These are phyloP conservation scores for Heterotilapia buettikoferi DNA, from an alignment of 2,113 vertebrate genomes.

Conservation along the genomic window DNA sequence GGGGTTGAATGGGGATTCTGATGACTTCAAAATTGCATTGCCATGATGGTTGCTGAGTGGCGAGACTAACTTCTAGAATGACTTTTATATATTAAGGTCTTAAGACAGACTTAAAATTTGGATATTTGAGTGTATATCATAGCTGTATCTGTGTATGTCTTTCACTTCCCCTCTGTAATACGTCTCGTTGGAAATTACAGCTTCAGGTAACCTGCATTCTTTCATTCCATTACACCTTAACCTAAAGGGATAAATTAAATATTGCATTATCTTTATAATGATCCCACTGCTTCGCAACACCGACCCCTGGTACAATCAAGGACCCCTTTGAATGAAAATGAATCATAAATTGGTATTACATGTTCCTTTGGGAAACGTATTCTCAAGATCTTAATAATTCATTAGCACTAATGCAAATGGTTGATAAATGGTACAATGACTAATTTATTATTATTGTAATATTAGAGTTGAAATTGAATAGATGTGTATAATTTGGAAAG, in stretches of 20 bases:
- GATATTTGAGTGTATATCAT: background rate
- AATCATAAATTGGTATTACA: constrained; percentile 55
- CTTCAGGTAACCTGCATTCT: background rate
- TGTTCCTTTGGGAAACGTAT: constrained; percentile 58
- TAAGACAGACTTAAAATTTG: background rate
- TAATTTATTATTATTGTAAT: constrained; percentile 74
- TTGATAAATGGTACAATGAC: constrained; percentile 68
- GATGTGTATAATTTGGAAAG: constrained; percentile 52
- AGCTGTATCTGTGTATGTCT: background rate
- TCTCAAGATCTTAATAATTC: constrained; percentile 67
- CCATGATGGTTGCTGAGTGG: background rate
- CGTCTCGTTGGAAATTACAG: background rate
- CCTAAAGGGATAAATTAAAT: background rate
- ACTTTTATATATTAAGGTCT: background rate
- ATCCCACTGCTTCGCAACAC: background rate
- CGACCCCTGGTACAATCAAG: background rate
- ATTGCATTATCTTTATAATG: constrained; percentile 11
- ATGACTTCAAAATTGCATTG: background rate
- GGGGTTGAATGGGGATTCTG: background rate
- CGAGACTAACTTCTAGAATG: background rate
- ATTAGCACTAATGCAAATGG: constrained; percentile 68
- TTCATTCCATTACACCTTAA: background rate
- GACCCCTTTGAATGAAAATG: constrained; percentile 10
- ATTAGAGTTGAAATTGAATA: constrained; percentile 63
- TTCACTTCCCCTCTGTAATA: background rate